Percentiles rank a stretch among this genome's conserved stretches.
Conservation (phyloP, 1,140 invertebrate genomes). For the Maniola jurtina region DNA sequence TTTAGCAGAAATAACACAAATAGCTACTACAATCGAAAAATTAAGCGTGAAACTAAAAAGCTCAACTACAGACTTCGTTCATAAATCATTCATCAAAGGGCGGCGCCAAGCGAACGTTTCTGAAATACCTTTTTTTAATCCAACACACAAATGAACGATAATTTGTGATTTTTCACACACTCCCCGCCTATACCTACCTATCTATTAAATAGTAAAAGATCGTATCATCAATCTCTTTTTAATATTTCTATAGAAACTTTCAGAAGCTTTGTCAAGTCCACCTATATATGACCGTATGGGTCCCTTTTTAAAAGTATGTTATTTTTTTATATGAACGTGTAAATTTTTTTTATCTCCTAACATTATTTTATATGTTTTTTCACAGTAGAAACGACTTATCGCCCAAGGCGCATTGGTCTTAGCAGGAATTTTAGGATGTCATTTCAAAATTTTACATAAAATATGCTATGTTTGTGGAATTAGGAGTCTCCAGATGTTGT, state of each 20-base stretch:
- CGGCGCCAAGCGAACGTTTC: constrained; percentile 29
- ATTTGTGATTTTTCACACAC: constrained; percentile 74
- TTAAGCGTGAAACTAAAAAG: not conserved
- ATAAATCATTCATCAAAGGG: constrained; percentile 41
- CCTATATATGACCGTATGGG: no score
- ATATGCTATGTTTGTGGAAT: no score
- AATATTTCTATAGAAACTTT: not conserved
- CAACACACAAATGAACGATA: constrained; percentile 42
- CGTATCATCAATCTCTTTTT: constrained; percentile 36
- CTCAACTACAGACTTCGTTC: not conserved
- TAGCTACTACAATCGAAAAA: not conserved
- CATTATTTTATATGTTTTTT: no score
- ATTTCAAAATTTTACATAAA: no score
- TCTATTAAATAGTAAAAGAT: constrained; percentile 27
- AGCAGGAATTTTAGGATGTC: no score
- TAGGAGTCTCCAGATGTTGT: no score
- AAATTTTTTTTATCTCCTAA: no score
- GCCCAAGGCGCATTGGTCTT: no score
- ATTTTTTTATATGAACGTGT: no score
- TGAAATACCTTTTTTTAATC: constrained; percentile 8
- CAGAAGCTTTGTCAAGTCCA: not conserved
- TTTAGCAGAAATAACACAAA: not conserved
- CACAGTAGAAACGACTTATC: no score
- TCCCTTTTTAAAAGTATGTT: not conserved
- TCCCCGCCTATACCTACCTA: constrained; percentile 34